phyloP scores from a whole-genome alignment of 2,797 vertebrate species.

The Mus spretus region DNA sequence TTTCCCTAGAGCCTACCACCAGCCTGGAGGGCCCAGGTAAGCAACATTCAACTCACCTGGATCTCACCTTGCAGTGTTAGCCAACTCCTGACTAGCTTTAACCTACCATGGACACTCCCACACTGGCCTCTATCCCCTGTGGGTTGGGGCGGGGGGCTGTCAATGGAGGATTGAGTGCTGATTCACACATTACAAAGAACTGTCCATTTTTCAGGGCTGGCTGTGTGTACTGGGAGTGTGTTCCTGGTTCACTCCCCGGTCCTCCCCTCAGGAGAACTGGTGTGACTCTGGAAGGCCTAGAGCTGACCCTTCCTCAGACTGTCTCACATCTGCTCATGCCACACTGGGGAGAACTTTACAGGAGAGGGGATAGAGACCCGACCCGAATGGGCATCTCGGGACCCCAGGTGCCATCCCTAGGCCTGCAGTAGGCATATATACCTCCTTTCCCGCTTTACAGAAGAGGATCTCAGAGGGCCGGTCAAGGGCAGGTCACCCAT shows the following conservation, averaged over 20 bases:
- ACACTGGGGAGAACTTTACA: too few relatives aligned
- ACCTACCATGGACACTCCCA: rapidly evolving
- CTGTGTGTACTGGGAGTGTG: rapidly evolving
- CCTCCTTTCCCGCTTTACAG: neutral
- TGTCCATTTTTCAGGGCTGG: neutral
- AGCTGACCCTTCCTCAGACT: neutral
- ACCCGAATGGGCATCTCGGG: neutral
- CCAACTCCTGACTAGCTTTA: too few relatives aligned
- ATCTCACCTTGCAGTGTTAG: too few relatives aligned
- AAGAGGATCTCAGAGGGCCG: neutral
- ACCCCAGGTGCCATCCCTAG: rapidly evolving
- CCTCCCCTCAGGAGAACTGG: neutral
- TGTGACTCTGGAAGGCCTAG: neutral
- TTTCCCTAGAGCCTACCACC: neutral
- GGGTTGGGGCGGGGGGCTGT: too few relatives aligned
- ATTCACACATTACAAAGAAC: rapidly evolving
- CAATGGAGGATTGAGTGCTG: neutral
- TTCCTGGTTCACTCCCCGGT: neutral
- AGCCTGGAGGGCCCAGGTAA: neutral
- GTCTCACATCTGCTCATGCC: too few relatives aligned
- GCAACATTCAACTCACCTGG: rapidly evolving
- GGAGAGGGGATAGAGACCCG: neutral
- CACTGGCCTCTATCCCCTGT: rapidly evolving
- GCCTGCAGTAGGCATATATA: rapidly evolving
- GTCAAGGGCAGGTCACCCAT: neutral